phyloP scores from a whole-genome alignment of 2,888 invertebrate species.

The Oscheius myriophilus region DNA sequence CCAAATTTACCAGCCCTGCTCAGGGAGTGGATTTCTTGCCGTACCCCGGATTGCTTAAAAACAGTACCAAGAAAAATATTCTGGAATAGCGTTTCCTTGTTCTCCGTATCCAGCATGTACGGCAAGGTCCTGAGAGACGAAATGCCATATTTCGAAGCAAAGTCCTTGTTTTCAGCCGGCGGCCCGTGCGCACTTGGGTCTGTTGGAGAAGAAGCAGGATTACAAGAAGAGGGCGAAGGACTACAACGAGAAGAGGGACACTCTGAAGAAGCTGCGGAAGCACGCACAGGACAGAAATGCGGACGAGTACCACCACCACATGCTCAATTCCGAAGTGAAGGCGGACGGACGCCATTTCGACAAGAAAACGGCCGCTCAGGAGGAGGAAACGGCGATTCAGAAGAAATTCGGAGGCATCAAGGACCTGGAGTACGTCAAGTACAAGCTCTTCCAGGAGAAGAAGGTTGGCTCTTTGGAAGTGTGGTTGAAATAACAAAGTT shows the following conservation, averaged over 20 bases:
- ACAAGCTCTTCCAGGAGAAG: constrained; percentile 75
- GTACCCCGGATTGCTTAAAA: no score
- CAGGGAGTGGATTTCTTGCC: no score
- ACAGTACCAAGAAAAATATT: no score
- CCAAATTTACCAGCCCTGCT: no score
- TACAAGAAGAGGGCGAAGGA: constrained; percentile 68
- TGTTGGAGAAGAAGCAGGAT: constrained; percentile 70
- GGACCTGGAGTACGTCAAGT: constrained; percentile 87
- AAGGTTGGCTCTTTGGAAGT: constrained; percentile 48
- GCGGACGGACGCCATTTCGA: constrained; percentile 62
- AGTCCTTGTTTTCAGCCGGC: constrained; percentile 42
- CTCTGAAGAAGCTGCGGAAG: constrained; percentile 83
- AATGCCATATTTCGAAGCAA: no score
- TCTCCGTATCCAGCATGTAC: no score
- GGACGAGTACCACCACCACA: constrained; percentile 97
- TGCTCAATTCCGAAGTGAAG: constrained; percentile 85
- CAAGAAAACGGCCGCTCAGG: constrained; percentile 69
- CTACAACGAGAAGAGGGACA: constrained; percentile 75
- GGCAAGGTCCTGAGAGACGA: background rate
- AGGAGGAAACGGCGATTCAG: constrained; percentile 81
- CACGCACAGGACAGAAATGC: constrained; percentile 91
- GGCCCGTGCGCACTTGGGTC: constrained; percentile 55
- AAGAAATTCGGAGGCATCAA: constrained; percentile 87
- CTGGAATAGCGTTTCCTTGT: no score
- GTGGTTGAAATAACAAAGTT: background rate